Evolutionary conservation across 2,888 invertebrate genomes (phyloP), one percentile per base, ranked within the genome.

Genomic region (Pandemis cinnamomeana): DNA sequence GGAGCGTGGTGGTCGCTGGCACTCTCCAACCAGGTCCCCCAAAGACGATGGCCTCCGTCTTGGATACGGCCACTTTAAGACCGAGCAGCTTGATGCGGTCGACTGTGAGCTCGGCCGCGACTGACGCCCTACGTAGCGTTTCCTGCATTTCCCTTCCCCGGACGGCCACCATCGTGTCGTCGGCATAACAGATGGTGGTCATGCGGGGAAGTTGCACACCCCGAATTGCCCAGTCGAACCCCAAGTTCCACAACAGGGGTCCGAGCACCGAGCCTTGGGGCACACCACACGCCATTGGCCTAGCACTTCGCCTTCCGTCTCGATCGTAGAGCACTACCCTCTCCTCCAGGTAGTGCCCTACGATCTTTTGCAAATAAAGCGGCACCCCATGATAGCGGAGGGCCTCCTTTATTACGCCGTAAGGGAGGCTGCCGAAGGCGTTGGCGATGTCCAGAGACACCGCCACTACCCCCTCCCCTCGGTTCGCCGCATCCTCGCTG

Each of bases 351-450:
- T 36, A 36, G 27, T 36, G 27, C 27, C 27, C 27, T 36, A 36
- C 2, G 13, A 15, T 20, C 7, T 7, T 8, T 8, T 8, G n/a
- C 0, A 51, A 5, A 20, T 51, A 51, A 0, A 5, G 36, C 0
- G 51, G 51, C 13, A 51, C 36, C n/a, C n/a, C 36, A 7, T 66
- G 66, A n/a, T 36, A 66, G 2, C 48, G 48, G 11, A 64, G 64
- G 1, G 64, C 64, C 64, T 64, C 64, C 27, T 0, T 13, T 1
- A 64, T 48, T 0, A 64, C 64, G 27, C 11, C 51, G 51, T 51
- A 51, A 1, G 51, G 51, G 51, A 51, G 51, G 51, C 1, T 51
- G 5, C n/a, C n/a, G n/a, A n/a, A n/a, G n/a, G n/a, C n/a, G n/a
- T n/a, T n/a, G n/a, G n/a, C n/a, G n/a, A n/a, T n/a, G n/a, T n/a